phyloP scores from a whole-genome alignment of 2,888 invertebrate species.

The Catocala fraxini region DNA sequence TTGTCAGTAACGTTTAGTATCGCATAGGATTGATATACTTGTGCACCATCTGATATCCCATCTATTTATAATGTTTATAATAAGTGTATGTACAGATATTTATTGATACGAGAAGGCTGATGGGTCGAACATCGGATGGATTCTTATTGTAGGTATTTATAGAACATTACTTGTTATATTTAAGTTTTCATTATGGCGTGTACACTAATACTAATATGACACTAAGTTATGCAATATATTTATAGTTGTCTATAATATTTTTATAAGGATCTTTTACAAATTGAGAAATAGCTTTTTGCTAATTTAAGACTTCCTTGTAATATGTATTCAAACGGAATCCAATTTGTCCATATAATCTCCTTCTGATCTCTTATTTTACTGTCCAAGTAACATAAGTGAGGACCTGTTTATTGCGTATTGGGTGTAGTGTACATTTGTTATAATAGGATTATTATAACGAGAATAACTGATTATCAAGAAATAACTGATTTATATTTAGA shows the following conservation, averaged over 20 bases:
- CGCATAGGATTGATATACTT: slow-evolving; percentile 34
- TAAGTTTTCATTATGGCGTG: slow-evolving; percentile 70
- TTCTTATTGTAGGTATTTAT: slow-evolving; percentile 62
- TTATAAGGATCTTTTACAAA: slow-evolving; percentile 73
- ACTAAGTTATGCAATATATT: slow-evolving; percentile 77
- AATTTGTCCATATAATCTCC: slow-evolving; percentile 59
- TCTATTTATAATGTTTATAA: slow-evolving; percentile 56
- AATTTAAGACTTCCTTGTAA: slow-evolving; percentile 59
- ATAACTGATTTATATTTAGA: slow-evolving; percentile 56
- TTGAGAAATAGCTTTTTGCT: slow-evolving; percentile 62
- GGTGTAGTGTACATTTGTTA: slow-evolving; percentile 53
- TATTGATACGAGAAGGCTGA: slow-evolving; percentile 73
- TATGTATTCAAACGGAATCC: slow-evolving; percentile 49
- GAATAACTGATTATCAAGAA: slow-evolving; percentile 68
- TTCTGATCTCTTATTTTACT: slow-evolving; percentile 63
- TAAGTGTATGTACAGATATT: slow-evolving; percentile 81
- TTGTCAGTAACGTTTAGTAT: slow-evolving; percentile 41
- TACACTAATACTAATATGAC: slow-evolving; percentile 70
- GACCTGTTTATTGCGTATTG: slow-evolving; percentile 44
- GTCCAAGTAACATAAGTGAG: slow-evolving; percentile 46
- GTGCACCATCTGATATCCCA: slow-evolving; percentile 53
- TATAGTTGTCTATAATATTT: slow-evolving; percentile 78
- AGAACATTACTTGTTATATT: slow-evolving; percentile 67
- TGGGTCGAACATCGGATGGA: slow-evolving; percentile 67
- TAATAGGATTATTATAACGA: slow-evolving; percentile 48